Conservation (phyloP, 2,888 invertebrate species). For the Noctua fimbriata region DNA sequence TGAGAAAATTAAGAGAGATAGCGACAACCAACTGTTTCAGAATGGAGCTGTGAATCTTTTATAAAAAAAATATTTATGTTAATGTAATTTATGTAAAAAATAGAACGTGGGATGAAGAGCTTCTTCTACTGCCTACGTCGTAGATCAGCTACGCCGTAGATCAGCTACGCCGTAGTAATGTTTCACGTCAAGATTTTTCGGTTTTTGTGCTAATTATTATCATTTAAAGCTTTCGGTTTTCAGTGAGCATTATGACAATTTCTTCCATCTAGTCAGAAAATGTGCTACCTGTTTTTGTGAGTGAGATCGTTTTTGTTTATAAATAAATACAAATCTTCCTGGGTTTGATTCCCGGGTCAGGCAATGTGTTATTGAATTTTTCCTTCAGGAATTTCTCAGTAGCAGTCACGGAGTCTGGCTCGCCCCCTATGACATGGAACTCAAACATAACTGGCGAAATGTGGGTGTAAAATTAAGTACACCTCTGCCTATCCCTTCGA, state of each 20-base stretch:
- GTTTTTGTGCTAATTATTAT: not conserved
- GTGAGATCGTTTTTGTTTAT: not conserved
- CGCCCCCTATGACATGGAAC: too few relatives aligned
- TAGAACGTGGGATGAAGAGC: not conserved
- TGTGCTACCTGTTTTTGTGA: not conserved
- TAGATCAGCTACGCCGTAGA: not conserved
- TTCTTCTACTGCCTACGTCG: not conserved
- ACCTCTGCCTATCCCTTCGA: too few relatives aligned
- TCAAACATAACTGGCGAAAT: too few relatives aligned
- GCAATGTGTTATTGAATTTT: too few relatives aligned
- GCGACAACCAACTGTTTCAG: conserved; percentile 28
- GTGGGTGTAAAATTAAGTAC: too few relatives aligned
- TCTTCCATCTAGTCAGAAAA: not conserved
- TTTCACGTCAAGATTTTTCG: not conserved
- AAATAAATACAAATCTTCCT: too few relatives aligned
- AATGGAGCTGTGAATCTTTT: conserved; percentile 6
- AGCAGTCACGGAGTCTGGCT: too few relatives aligned
- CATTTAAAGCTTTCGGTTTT: not conserved
- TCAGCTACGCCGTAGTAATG: not conserved
- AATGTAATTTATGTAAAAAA: not conserved
- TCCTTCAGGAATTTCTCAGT: too few relatives aligned
- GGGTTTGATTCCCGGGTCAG: too few relatives aligned
- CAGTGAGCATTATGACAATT: not conserved
- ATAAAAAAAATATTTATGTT: conserved; percentile 1
- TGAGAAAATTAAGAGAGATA: conserved; percentile 46